phyloP scores from a whole-genome alignment of 2,797 vertebrate genomes.

The Jordanella pulchra region DNA sequence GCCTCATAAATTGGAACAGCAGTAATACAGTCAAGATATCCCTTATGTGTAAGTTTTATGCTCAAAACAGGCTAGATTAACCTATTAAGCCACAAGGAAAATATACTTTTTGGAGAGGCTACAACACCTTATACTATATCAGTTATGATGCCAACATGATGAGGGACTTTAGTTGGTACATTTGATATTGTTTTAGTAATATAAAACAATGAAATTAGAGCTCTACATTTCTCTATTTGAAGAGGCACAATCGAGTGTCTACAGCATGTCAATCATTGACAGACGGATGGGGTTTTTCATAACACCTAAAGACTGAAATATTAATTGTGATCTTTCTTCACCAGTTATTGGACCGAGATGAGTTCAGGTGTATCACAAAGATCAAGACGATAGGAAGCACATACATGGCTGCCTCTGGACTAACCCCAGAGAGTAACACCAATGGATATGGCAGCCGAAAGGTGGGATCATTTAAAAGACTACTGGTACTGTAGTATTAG shows the following conservation, averaged over 20 bases:
- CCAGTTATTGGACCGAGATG: constrained; percentile 89
- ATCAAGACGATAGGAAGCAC: constrained; percentile 99
- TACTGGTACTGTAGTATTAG: neutral
- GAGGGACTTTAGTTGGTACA: neutral
- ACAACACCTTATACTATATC: neutral
- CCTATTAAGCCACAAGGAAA: neutral
- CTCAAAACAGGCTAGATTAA: neutral
- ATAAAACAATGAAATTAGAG: neutral
- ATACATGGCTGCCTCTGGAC: constrained; percentile 96
- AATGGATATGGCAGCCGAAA: constrained; percentile 82
- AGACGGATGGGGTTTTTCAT: neutral
- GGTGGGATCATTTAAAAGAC: constrained; percentile 66
- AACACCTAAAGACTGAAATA: neutral
- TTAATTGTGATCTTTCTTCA: neutral
- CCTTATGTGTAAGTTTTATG: too few relatives aligned
- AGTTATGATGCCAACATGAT: too few relatives aligned
- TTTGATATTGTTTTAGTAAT: neutral
- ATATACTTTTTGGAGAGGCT: too few relatives aligned
- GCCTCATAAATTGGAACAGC: neutral
- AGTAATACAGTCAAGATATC: too few relatives aligned
- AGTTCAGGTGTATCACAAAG: constrained; percentile 93
- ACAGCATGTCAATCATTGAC: neutral
- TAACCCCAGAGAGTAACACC: constrained; percentile 86
- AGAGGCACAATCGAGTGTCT: neutral
- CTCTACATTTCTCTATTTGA: neutral